A percentile compares a stretch with the other conserved stretches of the same genome.
phyloP scores from a whole-genome alignment of 2,888 invertebrate species.

The Lucinisca nassula region DNA sequence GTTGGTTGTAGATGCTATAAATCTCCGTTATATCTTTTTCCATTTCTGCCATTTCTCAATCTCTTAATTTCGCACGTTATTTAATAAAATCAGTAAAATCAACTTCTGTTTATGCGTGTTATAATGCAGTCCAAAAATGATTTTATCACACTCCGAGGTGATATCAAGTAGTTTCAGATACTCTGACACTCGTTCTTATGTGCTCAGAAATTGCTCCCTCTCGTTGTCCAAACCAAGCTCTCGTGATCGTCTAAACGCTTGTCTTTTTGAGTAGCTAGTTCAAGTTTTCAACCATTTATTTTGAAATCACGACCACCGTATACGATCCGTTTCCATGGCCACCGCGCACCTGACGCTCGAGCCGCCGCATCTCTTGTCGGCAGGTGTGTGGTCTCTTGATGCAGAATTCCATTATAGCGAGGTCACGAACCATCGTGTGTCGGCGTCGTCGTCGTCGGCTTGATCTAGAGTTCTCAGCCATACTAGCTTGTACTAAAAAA shows the following conservation, averaged over 20 bases:
- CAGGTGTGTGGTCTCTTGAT: background rate
- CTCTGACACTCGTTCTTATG: no score
- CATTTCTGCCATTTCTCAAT: no score
- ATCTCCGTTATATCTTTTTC: no score
- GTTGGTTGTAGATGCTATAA: no score
- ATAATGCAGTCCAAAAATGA: no score
- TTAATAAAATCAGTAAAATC: no score
- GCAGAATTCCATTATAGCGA: slow-evolving; percentile 6
- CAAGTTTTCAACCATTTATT: background rate
- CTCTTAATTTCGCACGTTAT: no score
- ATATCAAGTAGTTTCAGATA: no score
- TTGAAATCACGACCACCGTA: background rate
- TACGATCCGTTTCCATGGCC: background rate
- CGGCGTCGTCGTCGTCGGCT: background rate
- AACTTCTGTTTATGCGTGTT: no score
- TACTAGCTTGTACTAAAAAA: background rate
- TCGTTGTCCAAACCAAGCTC: no score
- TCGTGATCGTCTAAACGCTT: background rate
- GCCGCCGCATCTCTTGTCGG: background rate
- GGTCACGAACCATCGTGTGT: background rate
- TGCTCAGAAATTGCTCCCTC: no score
- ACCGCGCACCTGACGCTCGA: background rate
- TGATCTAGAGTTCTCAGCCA: background rate
- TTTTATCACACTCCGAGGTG: no score
- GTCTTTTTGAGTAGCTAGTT: background rate